Percentiles rank a stretch among this genome's conserved stretches.
phyloP scores from a whole-genome alignment of 35 echinoderm and acorn worm genomes.

The Holothuria glaberrima region DNA sequence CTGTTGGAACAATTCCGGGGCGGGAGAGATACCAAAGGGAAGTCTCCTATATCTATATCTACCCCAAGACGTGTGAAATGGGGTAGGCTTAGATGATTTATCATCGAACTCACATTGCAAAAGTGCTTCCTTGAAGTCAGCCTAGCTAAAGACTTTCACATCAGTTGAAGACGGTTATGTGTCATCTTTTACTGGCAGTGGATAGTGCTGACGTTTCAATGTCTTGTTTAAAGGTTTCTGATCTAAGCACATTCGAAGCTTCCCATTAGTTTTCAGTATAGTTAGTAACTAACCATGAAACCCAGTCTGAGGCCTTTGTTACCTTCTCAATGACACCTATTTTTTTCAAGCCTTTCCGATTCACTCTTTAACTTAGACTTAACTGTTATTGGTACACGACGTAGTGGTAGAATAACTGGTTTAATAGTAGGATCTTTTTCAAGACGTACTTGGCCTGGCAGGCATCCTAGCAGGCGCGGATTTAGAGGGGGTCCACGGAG shows the following conservation, averaged over 20 bases:
- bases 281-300: too few relatives aligned
- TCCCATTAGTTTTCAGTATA: too few relatives aligned
- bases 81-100: constrained; percentile 18
- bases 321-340: constrained; percentile 45
- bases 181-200: constrained; percentile 32
- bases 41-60: constrained; percentile 15
- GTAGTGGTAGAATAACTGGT: constrained; percentile 33
- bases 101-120: constrained; percentile 61
- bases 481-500: too few relatives aligned
- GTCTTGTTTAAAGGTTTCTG: too few relatives aligned
- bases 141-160: too few relatives aligned
- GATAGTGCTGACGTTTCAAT: background rate
- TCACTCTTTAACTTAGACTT: constrained; percentile 51
- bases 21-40: constrained; percentile 42
- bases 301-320: too few relatives aligned
- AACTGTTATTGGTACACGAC: constrained; percentile 32
- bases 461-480: too few relatives aligned
- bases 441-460: too few relatives aligned
- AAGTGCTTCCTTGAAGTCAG: too few relatives aligned
- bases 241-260: too few relatives aligned
- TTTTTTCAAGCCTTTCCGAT: constrained; percentile 27
- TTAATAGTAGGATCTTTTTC: constrained; percentile 1
- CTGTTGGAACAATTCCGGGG: constrained; percentile 44
- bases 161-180: background rate
- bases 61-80: constrained; percentile 43